Evolutionary conservation across 2,797 vertebrate genomes (phyloP).

Genomic region (Oryzias sinensis): DNA sequence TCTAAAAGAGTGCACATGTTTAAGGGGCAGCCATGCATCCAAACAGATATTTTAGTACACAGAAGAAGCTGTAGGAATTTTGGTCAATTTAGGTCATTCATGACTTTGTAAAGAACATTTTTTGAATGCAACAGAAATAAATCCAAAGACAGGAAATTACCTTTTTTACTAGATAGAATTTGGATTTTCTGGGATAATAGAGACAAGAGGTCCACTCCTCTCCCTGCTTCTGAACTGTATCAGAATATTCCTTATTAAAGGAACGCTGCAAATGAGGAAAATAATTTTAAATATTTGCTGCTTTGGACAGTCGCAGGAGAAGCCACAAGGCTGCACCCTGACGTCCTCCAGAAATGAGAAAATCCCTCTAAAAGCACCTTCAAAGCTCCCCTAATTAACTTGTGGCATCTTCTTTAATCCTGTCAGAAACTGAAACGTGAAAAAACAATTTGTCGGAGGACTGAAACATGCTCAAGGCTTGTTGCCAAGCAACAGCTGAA

Average conservation of each 20-base stretch:
- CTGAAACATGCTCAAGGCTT: neutral
- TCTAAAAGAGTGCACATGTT: conserved; percentile 9
- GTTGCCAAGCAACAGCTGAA: conserved; percentile 25
- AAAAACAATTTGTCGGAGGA: conserved; percentile 8
- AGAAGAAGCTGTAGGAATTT: conserved; percentile 2
- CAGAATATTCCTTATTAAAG: too few species aligned
- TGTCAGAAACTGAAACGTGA: conserved; percentile 1
- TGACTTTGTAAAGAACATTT: conserved; percentile 17
- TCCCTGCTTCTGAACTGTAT: too few species aligned
- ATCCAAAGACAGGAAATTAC: conserved; percentile 17
- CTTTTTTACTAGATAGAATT: conserved; percentile 25
- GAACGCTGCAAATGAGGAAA: too few species aligned
- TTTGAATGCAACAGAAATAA: conserved; percentile 29
- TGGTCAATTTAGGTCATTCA: conserved; percentile 9
- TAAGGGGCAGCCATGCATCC: neutral
- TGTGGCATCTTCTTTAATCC: conserved; percentile 9
- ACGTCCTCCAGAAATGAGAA: neutral
- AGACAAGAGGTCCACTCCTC: conserved; percentile 6
- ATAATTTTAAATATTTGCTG: too few species aligned
- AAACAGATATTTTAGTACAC: conserved; percentile 13
- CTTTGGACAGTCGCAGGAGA: too few species aligned
- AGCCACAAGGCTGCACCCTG: neutral
- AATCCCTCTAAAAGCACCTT: conserved; percentile 1
- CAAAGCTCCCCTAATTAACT: conserved; percentile 10
- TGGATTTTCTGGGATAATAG: neutral